Evolutionary conservation across 2,888 invertebrate genomes (phyloP), one percentile per base, ranked within the genome.

Genomic region (Shargacucullia verbasci): DNA sequence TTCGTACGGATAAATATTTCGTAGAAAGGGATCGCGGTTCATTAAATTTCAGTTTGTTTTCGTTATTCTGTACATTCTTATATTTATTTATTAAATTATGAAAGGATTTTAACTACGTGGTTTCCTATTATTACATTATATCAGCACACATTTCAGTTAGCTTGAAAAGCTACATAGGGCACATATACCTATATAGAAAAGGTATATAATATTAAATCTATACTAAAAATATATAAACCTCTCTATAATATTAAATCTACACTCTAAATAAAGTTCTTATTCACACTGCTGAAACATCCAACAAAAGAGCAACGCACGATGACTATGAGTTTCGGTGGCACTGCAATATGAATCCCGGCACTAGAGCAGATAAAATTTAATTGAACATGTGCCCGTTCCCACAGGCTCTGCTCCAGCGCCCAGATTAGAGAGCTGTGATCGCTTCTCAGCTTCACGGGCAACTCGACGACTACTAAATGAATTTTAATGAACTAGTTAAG

Each of bases 351-450:
- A 55, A 52, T 43, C 47, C 57, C 10, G 49, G 29, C 20, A 59
- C 56, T 55, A 38, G 56, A 50, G 56, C 60, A 74, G 75, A 77
- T 77, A 76, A 79, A 80, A 85, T 87, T 85, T 84, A 87, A 89
- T 89, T 85, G 86, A 85, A 87, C 86, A 85, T 82, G 81, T 87
- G 86, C 79, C 64, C 70, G 74, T 82, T 87, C 85, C 78, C 86
- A 83, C 70, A 65, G 68, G 71, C 62, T 52, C 57, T 50, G 59
- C 54, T 47, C 62, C 60, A 50, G 34, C 54, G 49, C 53, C 72
- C 72, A 81, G 81, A 82, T 85, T 82, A 85, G 78, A 76, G 74
- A 55, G 70, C 71, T 67, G 65, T 66, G 70, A 76, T 70, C 70
- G 74, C 74, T 76, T 73, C 70, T 73, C 71, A 68, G 71, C 78